Conservation (phyloP, 2,797 vertebrate genomes). For the Cossypha caffra region DNA sequence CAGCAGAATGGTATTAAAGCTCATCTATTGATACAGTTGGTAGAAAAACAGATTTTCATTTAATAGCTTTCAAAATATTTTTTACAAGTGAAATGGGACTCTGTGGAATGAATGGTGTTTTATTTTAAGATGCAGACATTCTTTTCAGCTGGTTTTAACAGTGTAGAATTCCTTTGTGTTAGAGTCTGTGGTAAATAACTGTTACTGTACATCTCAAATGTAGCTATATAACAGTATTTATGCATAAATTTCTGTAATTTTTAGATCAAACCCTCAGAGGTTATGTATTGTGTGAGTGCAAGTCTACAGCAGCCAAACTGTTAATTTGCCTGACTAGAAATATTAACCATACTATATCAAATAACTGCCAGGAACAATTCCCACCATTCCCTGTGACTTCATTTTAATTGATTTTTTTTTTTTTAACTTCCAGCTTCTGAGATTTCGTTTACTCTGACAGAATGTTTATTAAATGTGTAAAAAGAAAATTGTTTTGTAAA, state of each 20-base stretch:
- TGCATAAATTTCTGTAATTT: conserved; percentile 70
- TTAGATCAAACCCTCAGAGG: conserved; percentile 73
- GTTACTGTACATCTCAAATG: conserved; percentile 77
- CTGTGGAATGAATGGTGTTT: neutral
- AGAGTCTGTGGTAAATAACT: conserved; percentile 55
- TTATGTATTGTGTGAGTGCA: conserved; percentile 58
- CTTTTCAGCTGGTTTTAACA: neutral
- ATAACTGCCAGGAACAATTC: conserved; percentile 96
- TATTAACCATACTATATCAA: conserved; percentile 94
- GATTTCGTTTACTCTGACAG: conserved; percentile 91
- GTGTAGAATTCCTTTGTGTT: neutral
- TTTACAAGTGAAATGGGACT: neutral
- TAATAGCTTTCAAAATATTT: conserved; percentile 49
- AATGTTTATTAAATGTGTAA: conserved; percentile 92
- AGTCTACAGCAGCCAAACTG: conserved; percentile 85
- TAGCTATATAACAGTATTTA: conserved; percentile 34
- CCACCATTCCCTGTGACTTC: conserved; percentile 87
- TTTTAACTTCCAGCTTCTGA: conserved; percentile 82
- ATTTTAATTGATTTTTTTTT: conserved; percentile 98
- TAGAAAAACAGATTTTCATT: conserved; percentile 43
- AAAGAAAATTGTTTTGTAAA: conserved; percentile 89
- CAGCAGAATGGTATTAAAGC: conserved; percentile 64
- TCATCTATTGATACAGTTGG: conserved; percentile 55
- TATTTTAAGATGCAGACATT: neutral
- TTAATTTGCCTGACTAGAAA: conserved; percentile 94